Evolutionary conservation across 2,113 vertebrate species (phyloP).

Genomic region (Phasianus colchicus): DNA sequence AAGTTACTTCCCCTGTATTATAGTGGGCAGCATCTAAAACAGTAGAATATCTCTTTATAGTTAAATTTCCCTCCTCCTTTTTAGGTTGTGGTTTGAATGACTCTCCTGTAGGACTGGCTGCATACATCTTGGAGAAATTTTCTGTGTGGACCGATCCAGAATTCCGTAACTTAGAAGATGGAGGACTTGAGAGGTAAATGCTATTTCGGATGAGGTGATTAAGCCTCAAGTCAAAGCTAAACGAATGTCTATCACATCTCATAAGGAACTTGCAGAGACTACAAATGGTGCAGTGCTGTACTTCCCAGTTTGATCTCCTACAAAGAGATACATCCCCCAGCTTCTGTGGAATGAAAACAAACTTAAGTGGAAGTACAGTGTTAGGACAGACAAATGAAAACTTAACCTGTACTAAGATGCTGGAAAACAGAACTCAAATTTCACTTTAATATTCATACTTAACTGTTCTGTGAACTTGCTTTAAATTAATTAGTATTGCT

Average conservation of each 20-base stretch:
- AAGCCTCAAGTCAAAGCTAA: background rate
- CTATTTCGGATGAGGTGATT: background rate
- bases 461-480: background rate
- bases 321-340: background rate
- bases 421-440: background rate
- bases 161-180: constrained; percentile 75
- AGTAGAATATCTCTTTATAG: background rate
- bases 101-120: constrained; percentile 81
- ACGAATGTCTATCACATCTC: background rate
- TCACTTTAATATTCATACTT: background rate
- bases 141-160: constrained; percentile 76
- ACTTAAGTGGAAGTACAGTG: background rate
- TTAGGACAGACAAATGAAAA: background rate
- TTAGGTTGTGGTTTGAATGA: constrained; percentile 80
- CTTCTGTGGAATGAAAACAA: background rate
- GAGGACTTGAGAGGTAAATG: constrained; percentile 78
- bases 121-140: constrained; percentile 84
- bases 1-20: background rate
- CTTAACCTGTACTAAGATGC: background rate
- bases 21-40: background rate
- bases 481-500: background rate
- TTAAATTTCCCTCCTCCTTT: background rate
- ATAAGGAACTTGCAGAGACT: background rate
- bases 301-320: background rate
- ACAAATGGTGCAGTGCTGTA: background rate